phyloP scores from a whole-genome alignment of 92 coral and sea anemone species.

The Palythoa heliodiscus region DNA sequence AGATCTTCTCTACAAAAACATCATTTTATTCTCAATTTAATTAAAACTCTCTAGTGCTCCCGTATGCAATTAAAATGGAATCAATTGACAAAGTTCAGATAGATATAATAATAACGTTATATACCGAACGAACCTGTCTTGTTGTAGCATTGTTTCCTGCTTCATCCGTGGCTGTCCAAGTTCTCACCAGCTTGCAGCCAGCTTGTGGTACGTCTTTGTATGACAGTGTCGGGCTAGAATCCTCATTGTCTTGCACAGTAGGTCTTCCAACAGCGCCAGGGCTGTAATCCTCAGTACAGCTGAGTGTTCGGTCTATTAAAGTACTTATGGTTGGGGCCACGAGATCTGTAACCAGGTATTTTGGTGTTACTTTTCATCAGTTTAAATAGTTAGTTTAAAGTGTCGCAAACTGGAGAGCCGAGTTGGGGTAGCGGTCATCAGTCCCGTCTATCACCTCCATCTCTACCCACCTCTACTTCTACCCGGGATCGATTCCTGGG shows the following conservation, averaged over 20 bases:
- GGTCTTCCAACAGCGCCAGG: slow-evolving; percentile 67
- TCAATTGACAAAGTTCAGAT: too few relatives aligned
- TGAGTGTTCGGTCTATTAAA: slow-evolving; percentile 40
- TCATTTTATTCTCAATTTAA: too few relatives aligned
- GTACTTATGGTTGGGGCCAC: slow-evolving; percentile 58
- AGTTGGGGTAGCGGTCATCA: too few relatives aligned
- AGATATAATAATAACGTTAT: not conserved
- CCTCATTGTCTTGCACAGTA: slow-evolving; percentile 67
- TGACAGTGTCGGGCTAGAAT: slow-evolving; percentile 53
- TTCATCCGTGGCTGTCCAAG: slow-evolving; percentile 69
- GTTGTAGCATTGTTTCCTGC: slow-evolving; percentile 74
- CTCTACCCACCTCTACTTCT: too few relatives aligned
- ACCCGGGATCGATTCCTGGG: too few relatives aligned
- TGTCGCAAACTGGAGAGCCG: too few relatives aligned
- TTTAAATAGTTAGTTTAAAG: too few relatives aligned
- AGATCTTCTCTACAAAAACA: too few relatives aligned
- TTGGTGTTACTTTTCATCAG: not conserved
- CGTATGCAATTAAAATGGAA: too few relatives aligned
- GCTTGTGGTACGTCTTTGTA: slow-evolving; percentile 55
- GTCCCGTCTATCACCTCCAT: too few relatives aligned
- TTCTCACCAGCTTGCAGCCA: slow-evolving; percentile 59
- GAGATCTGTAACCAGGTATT: slow-evolving; percentile 45
- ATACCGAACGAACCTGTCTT: slow-evolving; percentile 46
- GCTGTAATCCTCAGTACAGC: slow-evolving; percentile 60
- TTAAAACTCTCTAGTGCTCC: too few relatives aligned